These are phyloP conservation scores for Tachysurus vachellii DNA, from an alignment of 2,113 vertebrate genomes.

Conservation along the genomic window DNA sequence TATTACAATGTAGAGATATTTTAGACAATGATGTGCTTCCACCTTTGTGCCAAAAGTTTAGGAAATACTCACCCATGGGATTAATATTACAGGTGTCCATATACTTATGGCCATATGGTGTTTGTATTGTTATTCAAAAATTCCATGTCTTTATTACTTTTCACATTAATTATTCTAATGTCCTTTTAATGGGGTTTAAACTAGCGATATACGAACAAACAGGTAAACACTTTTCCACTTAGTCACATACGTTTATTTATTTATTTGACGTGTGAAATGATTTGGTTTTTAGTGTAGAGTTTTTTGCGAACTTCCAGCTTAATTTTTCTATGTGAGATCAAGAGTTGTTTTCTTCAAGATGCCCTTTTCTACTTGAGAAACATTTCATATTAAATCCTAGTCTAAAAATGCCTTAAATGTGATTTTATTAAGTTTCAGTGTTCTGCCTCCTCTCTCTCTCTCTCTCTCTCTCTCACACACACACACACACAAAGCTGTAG, in stretches of 20 bases:
- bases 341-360: neutral
- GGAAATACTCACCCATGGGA: neutral
- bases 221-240: neutral
- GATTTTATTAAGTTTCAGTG: neutral
- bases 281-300: neutral
- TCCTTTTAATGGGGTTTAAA: neutral
- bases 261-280: neutral
- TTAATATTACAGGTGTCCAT: neutral
- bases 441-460: neutral
- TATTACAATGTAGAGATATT: neutral
- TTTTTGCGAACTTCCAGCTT: neutral
- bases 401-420: neutral
- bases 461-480: conserved; percentile 18
- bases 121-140: neutral
- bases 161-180: neutral
- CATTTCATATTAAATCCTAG: neutral
- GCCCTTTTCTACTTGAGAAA: neutral
- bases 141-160: neutral
- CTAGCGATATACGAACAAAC: neutral
- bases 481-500: neutral
- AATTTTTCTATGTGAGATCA: neutral
- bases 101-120: neutral
- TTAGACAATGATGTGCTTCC: neutral
- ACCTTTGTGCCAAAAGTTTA: neutral
- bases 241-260: too few species aligned